These are phyloP conservation scores for Auanema freiburgensis DNA, from an alignment of 2,888 invertebrate genomes.

Conservation along the genomic window DNA sequence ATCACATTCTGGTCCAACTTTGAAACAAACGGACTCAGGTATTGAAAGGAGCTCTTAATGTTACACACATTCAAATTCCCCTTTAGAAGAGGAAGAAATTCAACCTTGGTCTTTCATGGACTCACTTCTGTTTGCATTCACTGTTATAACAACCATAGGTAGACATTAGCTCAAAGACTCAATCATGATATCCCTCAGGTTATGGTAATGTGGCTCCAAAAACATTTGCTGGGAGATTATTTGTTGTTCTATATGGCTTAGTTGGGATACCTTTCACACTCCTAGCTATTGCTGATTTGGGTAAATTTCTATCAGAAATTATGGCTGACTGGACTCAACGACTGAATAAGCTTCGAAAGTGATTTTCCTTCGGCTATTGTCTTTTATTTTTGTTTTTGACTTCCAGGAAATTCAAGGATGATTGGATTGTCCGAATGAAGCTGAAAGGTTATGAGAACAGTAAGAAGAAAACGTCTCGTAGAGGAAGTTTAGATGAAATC, in stretches of 20 bases:
- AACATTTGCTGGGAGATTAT: conserved; percentile 56
- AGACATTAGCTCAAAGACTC: neutral
- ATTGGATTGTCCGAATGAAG: neutral
- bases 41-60: neutral
- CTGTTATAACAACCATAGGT: conserved; percentile 63
- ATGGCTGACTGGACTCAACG: conserved; percentile 34
- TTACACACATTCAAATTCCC: neutral
- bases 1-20: neutral
- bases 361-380: neutral
- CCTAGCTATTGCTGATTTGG: conserved; percentile 61
- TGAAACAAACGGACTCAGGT: neutral
- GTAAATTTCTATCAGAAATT: conserved; percentile 61
- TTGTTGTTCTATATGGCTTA: conserved; percentile 60
- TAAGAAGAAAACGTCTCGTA: conserved; percentile 10
- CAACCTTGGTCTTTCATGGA: conserved; percentile 58
- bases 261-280: conserved; percentile 61
- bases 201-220: conserved; percentile 61
- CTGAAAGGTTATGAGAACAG: neutral
- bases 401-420: neutral
- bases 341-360: conserved; percentile 28
- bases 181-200: conserved; percentile 48
- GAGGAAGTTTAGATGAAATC: conserved; percentile 31
- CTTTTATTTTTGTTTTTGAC: neutral
- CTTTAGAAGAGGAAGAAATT: conserved; percentile 24
- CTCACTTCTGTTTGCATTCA: conserved; percentile 58